Percentiles rank a stretch among this genome's conserved stretches.
Evolutionary conservation across 1,140 invertebrate genomes (phyloP).

Genomic region (Aphelenchoides avenae): DNA sequence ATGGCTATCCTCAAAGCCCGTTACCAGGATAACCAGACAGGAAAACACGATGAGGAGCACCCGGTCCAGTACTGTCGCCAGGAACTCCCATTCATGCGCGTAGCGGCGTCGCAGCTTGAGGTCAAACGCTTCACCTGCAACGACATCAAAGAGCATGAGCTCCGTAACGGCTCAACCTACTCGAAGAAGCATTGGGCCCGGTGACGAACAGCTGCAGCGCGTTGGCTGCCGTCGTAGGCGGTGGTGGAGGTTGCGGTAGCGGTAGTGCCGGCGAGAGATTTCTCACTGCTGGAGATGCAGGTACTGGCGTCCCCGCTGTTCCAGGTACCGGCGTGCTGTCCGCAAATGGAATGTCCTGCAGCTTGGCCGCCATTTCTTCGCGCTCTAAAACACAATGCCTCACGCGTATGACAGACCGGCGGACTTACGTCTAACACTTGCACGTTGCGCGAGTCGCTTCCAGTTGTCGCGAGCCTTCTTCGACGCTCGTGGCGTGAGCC

Average conservation of each 20-base stretch:
- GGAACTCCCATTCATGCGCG: constrained; percentile 58
- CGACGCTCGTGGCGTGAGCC: constrained; percentile 16
- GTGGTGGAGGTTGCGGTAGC: constrained; percentile 11
- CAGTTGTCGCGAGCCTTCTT: constrained; percentile 41
- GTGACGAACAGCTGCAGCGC: constrained; percentile 29
- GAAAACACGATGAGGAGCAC: constrained; percentile 55
- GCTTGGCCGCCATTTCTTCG: neutral
- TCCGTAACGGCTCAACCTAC: no score
- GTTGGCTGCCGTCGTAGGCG: constrained; percentile 14
- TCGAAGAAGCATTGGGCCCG: no score
- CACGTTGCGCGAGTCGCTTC: constrained; percentile 38
- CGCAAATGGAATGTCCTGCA: constrained; percentile 39
- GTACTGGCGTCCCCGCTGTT: constrained; percentile 19
- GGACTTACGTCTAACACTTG: constrained; percentile 44
- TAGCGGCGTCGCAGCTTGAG: constrained; percentile 47
- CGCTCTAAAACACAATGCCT: constrained; percentile 12
- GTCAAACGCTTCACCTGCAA: constrained; percentile 41
- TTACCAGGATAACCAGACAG: no score
- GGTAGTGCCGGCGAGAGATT: neutral
- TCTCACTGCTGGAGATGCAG: neutral
- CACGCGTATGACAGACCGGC: neutral
- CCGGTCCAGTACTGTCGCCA: constrained; percentile 56
- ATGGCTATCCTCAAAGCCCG: no score
- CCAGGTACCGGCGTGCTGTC: constrained; percentile 38
- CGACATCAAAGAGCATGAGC: no score